Evolutionary conservation across 2,888 invertebrate species (phyloP), one percentile per base, ranked within the genome.

Genomic region (Cancer borealis): DNA sequence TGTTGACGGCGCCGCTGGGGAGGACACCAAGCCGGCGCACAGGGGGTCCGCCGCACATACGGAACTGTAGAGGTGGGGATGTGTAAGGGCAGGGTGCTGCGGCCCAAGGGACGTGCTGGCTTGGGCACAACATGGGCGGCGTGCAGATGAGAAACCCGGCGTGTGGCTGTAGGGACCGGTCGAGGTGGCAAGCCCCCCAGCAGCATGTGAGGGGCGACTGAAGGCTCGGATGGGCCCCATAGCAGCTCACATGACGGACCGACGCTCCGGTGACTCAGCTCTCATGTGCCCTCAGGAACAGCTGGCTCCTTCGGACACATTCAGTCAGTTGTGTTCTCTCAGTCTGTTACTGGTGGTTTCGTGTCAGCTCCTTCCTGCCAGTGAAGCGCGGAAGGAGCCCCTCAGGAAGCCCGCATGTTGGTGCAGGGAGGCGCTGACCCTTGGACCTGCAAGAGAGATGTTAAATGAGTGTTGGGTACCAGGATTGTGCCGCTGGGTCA

Each of bases 161-260:
- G 89, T 46, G 54, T 73, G 92, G 94, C 92, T 92, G 90, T 92
- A 94, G 90, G 91, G 92, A 47, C 92, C 92, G 60, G 94, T 79
- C 17, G 94, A 88, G 79, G 89, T 84, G 92, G 39, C 89, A 17
- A 91, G 92, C 46, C 92, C 89, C 49, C 92, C 92, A 46, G 94
- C 89, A 79, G 92, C 92, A 90, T 79, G 92, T 6, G 94, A 92
- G 45, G 92, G 94, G 12, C 94, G 92, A 47, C 47, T 87, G 88
- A 92, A 94, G 84, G 94, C 94, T n/a, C 94, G 92, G 21, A 94
- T 91, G 46, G 94, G 94, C 26, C 94, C 94, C 94, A 94, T 94
- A 49, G 89, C 54, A 17, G 88, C 92, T 94, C 79, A 94, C 92
- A 94, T 94, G 88, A 14, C 47, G 88, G 39, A 26, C 47, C 49